Base-by-base conservation (phyloP, 2,113 vertebrate species). In the Leptobrachium leishanense region DNA sequence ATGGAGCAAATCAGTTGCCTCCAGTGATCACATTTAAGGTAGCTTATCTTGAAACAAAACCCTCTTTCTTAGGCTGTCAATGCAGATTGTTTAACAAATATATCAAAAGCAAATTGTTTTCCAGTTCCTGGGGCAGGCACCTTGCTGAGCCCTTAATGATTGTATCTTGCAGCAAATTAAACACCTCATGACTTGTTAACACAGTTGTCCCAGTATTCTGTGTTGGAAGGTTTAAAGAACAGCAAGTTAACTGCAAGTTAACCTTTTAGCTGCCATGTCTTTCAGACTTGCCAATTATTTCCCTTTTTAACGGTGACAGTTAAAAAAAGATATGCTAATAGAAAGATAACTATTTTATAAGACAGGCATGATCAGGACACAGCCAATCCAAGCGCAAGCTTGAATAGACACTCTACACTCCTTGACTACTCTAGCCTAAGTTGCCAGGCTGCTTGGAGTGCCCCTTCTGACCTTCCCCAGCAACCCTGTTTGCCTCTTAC, bases 61-160 rank as follows among this genome's bases (percentile, higher is more conserved):
- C 40, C 70, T 68, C 12, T 31, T 31, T 40, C 66, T 74, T 68
- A 39, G 10, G 41, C 50, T 80, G 77, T 68, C 77, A 74, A 71
- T 74, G 71, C 64, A 74, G 42, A 80, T 80, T 69, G 72, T 6
- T 64, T 79, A 80, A 74, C 77, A 74, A 74, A 80, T 80, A 80
- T 67, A 80, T 80, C 77, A 80, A 80, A 74, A 44, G 77, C 70
- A 80, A 80, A 80, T 80, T 80, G 77, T 80, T 74, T 80, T 80
- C 71, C 71, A n/a, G 43, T 71, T 80, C 65, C 77, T 73, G 72
- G 77, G 70, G 69, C 77, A 66, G 77, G 77, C 69, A 67, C 77
- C 77, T 80, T 57, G 77, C 77, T 80, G 77, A 80, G 71, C 64
- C 64, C 71, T 80, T 80, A 80, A 80, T 80, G 77, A 80, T 80